Evolutionary conservation across 2,888 invertebrate genomes (phyloP).

Genomic region (Atherix ibis): DNA sequence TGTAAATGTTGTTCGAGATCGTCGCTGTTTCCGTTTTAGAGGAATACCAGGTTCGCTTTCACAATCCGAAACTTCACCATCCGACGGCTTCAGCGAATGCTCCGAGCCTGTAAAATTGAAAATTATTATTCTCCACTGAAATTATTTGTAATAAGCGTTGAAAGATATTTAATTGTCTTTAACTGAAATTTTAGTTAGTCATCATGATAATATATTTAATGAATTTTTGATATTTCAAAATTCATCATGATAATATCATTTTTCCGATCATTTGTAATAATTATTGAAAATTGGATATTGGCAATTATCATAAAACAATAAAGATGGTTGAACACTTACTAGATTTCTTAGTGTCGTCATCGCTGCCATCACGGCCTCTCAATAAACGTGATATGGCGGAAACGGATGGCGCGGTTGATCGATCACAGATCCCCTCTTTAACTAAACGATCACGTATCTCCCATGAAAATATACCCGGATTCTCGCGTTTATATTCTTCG

Average conservation of each 20-base stretch:
- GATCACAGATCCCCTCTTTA: conserved; percentile 48
- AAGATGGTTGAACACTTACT: too few relatives aligned
- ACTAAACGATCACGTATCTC: conserved; percentile 85
- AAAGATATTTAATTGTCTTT: conserved; percentile 4
- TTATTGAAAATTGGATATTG: too few relatives aligned
- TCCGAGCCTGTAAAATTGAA: conserved; percentile 13
- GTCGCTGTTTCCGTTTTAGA: conserved; percentile 62
- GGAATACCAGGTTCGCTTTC: conserved; percentile 72
- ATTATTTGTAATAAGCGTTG: conserved; percentile 1
- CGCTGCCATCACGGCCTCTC: conserved; percentile 47
- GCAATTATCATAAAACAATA: too few relatives aligned
- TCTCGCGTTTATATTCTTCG: conserved; percentile 76
- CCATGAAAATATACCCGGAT: conserved; percentile 91
- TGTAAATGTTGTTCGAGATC: conserved; percentile 75
- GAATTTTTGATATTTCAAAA: neutral
- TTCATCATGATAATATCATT: conserved; percentile 5
- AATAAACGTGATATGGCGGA: conserved; percentile 69
- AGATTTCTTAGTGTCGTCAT: conserved; percentile 14
- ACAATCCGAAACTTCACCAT: conserved; percentile 41
- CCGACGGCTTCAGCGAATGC: conserved; percentile 23
- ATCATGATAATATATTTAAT: conserved; percentile 5
- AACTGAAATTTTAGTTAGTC: conserved; percentile 5
- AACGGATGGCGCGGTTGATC: conserved; percentile 50
- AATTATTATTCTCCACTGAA: too few relatives aligned
- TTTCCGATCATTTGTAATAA: conserved; percentile 11